Evolutionary conservation across 92 coral and sea anemone genomes (phyloP), one percentile per base, ranked within the genome.

Genomic region (Umimayanthus chanpuru): DNA sequence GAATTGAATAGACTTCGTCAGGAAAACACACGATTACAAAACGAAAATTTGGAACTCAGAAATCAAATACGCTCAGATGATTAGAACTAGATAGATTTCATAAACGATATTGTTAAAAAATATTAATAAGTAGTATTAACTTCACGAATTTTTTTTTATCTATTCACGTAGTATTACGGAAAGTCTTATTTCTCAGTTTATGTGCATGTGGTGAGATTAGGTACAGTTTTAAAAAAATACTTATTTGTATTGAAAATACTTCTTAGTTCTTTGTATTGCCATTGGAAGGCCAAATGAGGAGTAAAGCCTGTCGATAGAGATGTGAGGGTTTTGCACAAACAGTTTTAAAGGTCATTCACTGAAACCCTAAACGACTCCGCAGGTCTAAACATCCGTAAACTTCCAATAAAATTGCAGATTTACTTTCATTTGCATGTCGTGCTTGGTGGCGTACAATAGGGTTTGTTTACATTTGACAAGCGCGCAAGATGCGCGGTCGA

Each of bases 1-100:
- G 98, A 95, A 90, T 85, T 95, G 67, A 86, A 56, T 73, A 91
- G 89, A 82, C 94, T 95, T 68, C 96, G 92, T 53, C 82, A 82
- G 76, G 98, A 95, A 86, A 95, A 95, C 85, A 95, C 84, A 68
- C 85, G 91, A 81, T 88, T 95, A 76, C 87, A 73, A 71, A 88
- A 85, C 85, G 96, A 94, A 65, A 94, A 94, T 77, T 83, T 80
- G 30, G 85, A 88, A 14, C 88, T 93, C 32, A 92, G 65, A 32
- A 70, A 71, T 44, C 36, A 44, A 7, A 28, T 83, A 44, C 36
- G 47, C 26, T 30, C 39, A 2, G 50, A 70, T 47, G 30, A 26
- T 72, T 67, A 20, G 40, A 44, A 30, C 38, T 43, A 83, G 78
- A 28, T 47, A 68, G 47, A 71, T 47, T 28, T 66, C 23, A 43